phyloP scores from a whole-genome alignment of 1,140 invertebrate genomes.

The Holotrichia oblita region DNA sequence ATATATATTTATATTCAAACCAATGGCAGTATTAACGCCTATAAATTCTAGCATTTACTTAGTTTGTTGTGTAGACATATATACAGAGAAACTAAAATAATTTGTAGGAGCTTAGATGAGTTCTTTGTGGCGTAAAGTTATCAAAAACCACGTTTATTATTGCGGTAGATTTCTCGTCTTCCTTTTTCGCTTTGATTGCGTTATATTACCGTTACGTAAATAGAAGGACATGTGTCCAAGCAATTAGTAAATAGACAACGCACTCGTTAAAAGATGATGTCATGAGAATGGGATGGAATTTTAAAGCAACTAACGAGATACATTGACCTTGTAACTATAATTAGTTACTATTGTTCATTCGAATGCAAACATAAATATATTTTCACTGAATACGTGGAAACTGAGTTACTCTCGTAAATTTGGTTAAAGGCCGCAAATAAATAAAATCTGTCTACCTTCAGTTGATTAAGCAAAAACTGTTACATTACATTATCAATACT shows the following conservation, averaged over 20 bases:
- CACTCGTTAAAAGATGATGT: not conserved
- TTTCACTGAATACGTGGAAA: too few species aligned
- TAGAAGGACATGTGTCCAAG: not conserved
- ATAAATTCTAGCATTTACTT: not conserved
- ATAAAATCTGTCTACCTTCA: too few species aligned
- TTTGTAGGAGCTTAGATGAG: not conserved
- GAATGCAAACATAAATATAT: too few species aligned
- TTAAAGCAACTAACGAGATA: too few species aligned
- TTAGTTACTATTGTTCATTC: too few species aligned
- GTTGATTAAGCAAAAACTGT: too few species aligned
- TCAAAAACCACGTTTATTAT: not conserved
- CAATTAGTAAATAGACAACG: not conserved
- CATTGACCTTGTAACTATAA: too few species aligned
- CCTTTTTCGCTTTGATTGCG: not conserved
- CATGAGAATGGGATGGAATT: too few species aligned
- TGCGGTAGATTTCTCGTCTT: not conserved
- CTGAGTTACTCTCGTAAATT: too few species aligned
- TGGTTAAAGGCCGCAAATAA: too few species aligned
- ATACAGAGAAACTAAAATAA: not conserved
- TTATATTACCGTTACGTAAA: not conserved
- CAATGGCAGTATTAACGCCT: not conserved
- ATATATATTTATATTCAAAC: too few species aligned
- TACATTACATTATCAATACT: too few species aligned
- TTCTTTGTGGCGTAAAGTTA: not conserved
- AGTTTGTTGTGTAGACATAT: not conserved